Conservation (phyloP, 2,113 vertebrate genomes). For the Embiotoca jacksoni region DNA sequence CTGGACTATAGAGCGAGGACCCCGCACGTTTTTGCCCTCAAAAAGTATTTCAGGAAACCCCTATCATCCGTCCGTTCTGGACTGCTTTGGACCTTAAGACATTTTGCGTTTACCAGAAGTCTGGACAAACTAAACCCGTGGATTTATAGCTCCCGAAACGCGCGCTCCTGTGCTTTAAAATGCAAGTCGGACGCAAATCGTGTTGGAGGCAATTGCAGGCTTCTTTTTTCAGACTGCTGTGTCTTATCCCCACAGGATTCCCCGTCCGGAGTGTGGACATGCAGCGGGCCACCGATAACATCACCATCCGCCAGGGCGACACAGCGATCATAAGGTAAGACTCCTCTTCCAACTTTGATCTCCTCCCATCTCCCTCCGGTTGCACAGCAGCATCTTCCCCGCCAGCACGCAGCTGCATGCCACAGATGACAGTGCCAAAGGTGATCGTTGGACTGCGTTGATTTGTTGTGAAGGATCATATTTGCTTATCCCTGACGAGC, state of each 20-base stretch:
- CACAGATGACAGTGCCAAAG: not conserved
- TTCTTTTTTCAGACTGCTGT: conserved; percentile 96
- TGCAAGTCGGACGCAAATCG: conserved; percentile 92
- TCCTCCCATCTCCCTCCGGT: not conserved
- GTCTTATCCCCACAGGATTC: conserved; percentile 99
- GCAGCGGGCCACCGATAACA: conserved; percentile 98
- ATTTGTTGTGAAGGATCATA: no score
- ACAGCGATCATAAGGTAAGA: conserved; percentile 98
- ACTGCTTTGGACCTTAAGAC: conserved; percentile 68
- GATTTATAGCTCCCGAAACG: conserved; percentile 72
- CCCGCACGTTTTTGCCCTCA: not conserved
- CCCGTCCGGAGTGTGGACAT: conserved; percentile 98
- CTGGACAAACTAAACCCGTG: conserved; percentile 67
- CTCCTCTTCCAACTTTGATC: conserved; percentile 58
- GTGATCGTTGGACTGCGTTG: not conserved
- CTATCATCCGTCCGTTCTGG: not conserved
- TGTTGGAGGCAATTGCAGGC: conserved; percentile 95
- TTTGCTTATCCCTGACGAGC: no score
- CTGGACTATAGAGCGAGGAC: conserved; percentile 55
- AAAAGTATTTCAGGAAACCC: conserved; percentile 33
- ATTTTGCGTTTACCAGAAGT: conserved; percentile 54
- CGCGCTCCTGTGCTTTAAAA: conserved; percentile 71
- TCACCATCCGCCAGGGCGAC: conserved; percentile 99
- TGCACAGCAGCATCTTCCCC: conserved; percentile 12
- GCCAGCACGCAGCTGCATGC: not conserved